These are phyloP conservation scores for Sanderia malayensis DNA, from an alignment of 30 jellyfish, hydroid and myxozoan species.

Conservation along the genomic window DNA sequence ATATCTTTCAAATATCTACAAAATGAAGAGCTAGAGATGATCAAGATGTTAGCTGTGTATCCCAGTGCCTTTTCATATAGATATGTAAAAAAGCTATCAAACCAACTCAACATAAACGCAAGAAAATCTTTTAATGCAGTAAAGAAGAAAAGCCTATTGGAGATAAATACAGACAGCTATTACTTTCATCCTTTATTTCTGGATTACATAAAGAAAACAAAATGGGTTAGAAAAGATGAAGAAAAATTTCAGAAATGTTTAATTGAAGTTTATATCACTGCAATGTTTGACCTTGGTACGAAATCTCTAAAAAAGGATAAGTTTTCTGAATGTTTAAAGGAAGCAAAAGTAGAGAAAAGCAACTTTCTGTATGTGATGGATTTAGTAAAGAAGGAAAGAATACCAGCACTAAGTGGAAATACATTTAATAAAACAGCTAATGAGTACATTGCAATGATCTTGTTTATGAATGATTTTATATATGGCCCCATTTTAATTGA, in stretches of 20 bases:
- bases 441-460: conserved; percentile 18
- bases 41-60: conserved; percentile 30
- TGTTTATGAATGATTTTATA: conserved; percentile 8
- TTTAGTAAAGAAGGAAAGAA: neutral
- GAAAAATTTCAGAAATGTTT: neutral
- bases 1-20: neutral
- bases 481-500: neutral
- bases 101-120: neutral
- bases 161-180: neutral
- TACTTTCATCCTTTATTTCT: conserved; percentile 21
- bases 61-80: conserved; percentile 27
- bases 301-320: conserved; percentile 23
- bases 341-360: conserved; percentile 2
- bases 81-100: neutral
- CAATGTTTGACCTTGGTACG: conserved; percentile 8
- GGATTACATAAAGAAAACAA: neutral
- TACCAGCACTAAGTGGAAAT: neutral
- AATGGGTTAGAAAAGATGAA: conserved; percentile 2
- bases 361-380: conserved; percentile 22
- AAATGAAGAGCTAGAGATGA: neutral
- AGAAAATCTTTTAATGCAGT: neutral
- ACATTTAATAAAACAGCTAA: neutral
- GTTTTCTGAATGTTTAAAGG: conserved; percentile 1
- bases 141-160: conserved; percentile 12
- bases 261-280: neutral